phyloP scores from a whole-genome alignment of 2,797 vertebrate species.

The Leptodactylus fallax region DNA sequence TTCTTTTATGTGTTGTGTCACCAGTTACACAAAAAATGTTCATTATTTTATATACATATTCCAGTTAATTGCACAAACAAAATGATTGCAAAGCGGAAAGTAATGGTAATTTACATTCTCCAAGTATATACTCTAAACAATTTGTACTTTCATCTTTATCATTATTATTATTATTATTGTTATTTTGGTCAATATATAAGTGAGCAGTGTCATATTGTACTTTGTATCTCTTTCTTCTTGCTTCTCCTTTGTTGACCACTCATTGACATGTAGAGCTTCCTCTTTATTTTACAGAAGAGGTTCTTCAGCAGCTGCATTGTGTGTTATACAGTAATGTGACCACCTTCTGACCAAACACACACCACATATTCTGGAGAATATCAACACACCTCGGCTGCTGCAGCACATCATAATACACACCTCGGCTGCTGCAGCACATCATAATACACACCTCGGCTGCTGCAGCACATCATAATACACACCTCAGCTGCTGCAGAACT shows the following conservation, averaged over 20 bases:
- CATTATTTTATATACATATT: background rate
- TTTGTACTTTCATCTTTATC: too few species aligned
- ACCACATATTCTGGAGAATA: background rate
- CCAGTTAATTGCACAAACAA: background rate
- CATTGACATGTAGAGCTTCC: background rate
- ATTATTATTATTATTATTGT: too few species aligned
- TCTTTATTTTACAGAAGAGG: background rate
- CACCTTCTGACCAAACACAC: too few species aligned
- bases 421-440: background rate
- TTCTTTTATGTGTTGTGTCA: background rate
- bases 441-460: background rate
- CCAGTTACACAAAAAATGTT: background rate
- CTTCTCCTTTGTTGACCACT: background rate
- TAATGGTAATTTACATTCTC: too few species aligned
- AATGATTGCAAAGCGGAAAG: too few species aligned
- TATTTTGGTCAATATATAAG: too few species aligned
- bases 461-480: background rate
- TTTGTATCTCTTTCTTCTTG: background rate
- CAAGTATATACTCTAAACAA: too few species aligned
- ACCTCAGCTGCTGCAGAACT: too few species aligned
- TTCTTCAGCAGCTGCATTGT: background rate
- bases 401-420: background rate
- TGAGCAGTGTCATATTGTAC: too few species aligned
- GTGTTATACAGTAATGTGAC: background rate
- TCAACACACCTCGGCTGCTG: background rate